Evolutionary conservation across 2,113 vertebrate genomes (phyloP).

Genomic region (Gulo gulo): DNA sequence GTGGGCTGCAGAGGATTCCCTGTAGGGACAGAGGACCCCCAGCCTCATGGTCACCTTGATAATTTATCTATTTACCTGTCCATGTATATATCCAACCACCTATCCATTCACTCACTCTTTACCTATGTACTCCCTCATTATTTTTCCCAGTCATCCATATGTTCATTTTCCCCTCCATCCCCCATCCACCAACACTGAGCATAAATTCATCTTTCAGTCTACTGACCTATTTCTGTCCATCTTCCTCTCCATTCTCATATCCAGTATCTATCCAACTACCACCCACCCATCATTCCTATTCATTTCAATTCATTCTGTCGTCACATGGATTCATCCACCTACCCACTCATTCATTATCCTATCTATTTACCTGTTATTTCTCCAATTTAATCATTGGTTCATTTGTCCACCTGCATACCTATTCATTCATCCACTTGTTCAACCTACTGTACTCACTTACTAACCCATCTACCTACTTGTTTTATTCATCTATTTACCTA

Average conservation of each 20-base stretch:
- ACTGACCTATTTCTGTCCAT: background rate
- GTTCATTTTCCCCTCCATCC: background rate
- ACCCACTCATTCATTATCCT: background rate
- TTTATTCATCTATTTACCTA: background rate
- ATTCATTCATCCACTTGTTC: background rate
- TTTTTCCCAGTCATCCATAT: background rate
- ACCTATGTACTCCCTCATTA: background rate
- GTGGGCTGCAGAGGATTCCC: slow-evolving; percentile 97
- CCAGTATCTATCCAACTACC: background rate
- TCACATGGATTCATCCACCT: background rate
- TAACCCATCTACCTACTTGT: background rate
- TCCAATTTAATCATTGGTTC: background rate
- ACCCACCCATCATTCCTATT: background rate
- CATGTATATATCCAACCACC: background rate
- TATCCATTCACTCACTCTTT: background rate
- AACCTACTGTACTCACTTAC: background rate
- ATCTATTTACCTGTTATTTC: background rate
- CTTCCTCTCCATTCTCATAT: background rate
- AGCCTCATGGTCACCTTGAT: background rate
- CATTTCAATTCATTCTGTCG: background rate
- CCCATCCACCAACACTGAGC: background rate
- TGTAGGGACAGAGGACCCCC: slow-evolving; percentile 72
- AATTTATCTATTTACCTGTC: background rate
- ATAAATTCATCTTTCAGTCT: background rate
- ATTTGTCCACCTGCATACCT: background rate